Conservation (phyloP, 2,888 invertebrate genomes). For the Sarcophaga variegata region DNA sequence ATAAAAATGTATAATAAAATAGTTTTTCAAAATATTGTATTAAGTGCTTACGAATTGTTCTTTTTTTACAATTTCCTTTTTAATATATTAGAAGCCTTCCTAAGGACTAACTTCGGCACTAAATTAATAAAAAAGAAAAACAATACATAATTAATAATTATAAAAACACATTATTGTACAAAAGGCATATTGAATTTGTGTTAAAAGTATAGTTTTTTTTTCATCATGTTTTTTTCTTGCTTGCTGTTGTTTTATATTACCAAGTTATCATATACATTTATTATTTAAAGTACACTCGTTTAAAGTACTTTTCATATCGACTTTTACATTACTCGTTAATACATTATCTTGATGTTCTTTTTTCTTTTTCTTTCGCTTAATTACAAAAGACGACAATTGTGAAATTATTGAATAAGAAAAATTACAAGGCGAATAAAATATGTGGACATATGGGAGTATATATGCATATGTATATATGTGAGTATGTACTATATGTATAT, state of each 20-base stretch:
- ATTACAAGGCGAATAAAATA: conserved; percentile 50
- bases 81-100: conserved; percentile 16
- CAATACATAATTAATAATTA: conserved; percentile 16
- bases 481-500: conserved; percentile 39
- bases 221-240: background rate
- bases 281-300: conserved; percentile 48
- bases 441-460: conserved; percentile 15
- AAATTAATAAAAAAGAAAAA: conserved; percentile 31
- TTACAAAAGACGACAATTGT: conserved; percentile 33
- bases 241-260: conserved; percentile 14
- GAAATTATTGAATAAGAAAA: conserved; percentile 47
- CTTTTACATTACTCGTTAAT: background rate
- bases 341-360: background rate
- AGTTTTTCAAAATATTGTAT: conserved; percentile 22
- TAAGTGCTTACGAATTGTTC: conserved; percentile 34
- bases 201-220: conserved; percentile 38
- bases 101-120: conserved; percentile 36
- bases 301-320: conserved; percentile 47
- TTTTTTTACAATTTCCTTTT: conserved; percentile 5
- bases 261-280: conserved; percentile 33
- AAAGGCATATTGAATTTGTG: conserved; percentile 49
- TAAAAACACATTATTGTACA: conserved; percentile 64
- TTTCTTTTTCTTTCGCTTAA: conserved; percentile 23
- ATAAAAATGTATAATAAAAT: conserved; percentile 33
- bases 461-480: conserved; percentile 6